These are phyloP conservation scores for Sapayoa aenigma DNA, from an alignment of 2,113 vertebrate genomes.

Conservation along the genomic window DNA sequence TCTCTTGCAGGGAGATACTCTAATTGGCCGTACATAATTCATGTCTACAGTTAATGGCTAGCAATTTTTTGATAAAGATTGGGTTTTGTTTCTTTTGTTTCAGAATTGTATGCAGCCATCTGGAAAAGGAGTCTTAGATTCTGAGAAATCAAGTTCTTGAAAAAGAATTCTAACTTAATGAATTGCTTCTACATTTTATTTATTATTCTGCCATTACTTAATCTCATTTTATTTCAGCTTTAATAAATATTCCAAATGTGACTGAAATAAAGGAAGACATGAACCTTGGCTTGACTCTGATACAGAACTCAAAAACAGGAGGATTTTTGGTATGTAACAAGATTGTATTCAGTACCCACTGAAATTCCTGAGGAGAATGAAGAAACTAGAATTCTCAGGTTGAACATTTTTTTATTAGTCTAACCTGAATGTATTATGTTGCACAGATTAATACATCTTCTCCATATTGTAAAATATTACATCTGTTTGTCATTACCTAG, in stretches of 20 bases:
- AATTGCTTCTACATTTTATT: neutral
- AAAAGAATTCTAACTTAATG: neutral
- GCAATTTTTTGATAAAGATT: neutral
- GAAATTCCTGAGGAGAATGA: neutral
- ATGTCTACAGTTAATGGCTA: neutral
- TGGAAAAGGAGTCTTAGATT: neutral
- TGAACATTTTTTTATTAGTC: neutral
- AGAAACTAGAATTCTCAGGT: neutral
- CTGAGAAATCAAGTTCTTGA: neutral
- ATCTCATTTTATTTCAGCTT: slow-evolving; percentile 72
- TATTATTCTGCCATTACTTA: neutral
- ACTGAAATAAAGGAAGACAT: slow-evolving; percentile 82
- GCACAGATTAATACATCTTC: neutral
- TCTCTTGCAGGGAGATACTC: neutral
- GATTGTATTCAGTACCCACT: neutral
- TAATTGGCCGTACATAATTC: neutral
- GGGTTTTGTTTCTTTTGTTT: neutral
- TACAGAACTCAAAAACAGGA: slow-evolving; percentile 70
- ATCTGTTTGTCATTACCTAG: neutral
- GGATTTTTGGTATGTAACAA: slow-evolving; percentile 81
- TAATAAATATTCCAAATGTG: slow-evolving; percentile 80
- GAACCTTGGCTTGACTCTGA: slow-evolving; percentile 87
- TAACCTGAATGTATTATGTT: neutral
- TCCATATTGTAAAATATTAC: neutral
- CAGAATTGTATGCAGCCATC: neutral